Conservation (phyloP, 2,888 invertebrate species). For the Phlogophora meticulosa region DNA sequence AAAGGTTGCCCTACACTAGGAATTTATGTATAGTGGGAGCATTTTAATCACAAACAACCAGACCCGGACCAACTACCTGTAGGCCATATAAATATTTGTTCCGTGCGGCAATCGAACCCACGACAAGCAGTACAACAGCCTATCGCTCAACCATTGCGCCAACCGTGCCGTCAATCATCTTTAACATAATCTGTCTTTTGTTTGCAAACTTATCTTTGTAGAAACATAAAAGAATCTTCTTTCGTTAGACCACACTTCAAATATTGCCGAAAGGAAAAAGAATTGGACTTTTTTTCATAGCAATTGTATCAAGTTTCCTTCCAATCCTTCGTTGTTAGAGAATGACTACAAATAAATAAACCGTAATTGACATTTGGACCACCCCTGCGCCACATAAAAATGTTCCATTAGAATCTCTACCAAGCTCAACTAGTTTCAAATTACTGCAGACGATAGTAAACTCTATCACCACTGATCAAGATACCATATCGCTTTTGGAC, state of each 20-base stretch:
- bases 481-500: background rate
- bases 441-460: slow-evolving; percentile 13
- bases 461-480: background rate
- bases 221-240: background rate
- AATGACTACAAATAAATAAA: slow-evolving; percentile 46
- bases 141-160: no score
- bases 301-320: slow-evolving; percentile 2
- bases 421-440: slow-evolving; percentile 5
- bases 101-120: no score
- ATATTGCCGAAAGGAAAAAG: no score
- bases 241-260: background rate
- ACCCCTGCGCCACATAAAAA: slow-evolving; percentile 55
- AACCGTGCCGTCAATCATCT: no score
- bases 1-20: no score
- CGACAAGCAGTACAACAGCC: no score
- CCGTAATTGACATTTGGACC: slow-evolving; percentile 48
- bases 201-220: no score
- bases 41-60: no score
- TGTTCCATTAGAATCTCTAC: slow-evolving; percentile 32
- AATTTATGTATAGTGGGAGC: no score
- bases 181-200: no score
- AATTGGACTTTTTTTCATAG: background rate
- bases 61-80: no score
- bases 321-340: slow-evolving; percentile 5
- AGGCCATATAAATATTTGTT: no score